Evolutionary conservation across 2,888 invertebrate species (phyloP).

Genomic region (Protonemura montana): DNA sequence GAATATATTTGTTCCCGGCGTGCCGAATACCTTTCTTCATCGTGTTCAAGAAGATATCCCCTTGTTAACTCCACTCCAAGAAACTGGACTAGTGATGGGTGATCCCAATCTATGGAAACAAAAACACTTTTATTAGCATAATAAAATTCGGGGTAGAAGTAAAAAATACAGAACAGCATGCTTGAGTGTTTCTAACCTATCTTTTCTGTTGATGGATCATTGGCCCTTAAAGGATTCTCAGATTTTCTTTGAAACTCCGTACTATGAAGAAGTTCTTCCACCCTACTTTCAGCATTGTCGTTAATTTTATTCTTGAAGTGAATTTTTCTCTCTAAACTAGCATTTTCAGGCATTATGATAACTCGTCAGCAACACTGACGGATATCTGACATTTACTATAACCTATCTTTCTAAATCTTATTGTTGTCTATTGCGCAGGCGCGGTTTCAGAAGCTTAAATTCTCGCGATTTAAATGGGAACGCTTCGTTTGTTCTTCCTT

Average conservation of each 20-base stretch:
- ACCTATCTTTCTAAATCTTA: not conserved
- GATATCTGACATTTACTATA: not conserved
- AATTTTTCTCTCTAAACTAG: conserved; percentile 58
- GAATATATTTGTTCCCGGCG: conserved; percentile 95
- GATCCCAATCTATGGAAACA: conserved; percentile 39
- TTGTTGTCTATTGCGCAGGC: no score
- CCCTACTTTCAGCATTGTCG: conserved; percentile 57
- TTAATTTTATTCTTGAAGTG: conserved; percentile 60
- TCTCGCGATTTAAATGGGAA: no score
- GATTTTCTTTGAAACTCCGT: conserved; percentile 52
- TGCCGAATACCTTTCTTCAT: conserved; percentile 93
- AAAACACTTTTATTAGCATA: not conserved
- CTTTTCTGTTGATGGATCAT: conserved; percentile 40
- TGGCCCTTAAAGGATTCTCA: conserved; percentile 49
- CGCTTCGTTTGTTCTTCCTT: no score
- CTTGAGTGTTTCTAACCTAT: conserved; percentile 43
- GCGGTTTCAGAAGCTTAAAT: no score
- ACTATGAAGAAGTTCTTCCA: conserved; percentile 57
- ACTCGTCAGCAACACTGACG: not conserved
- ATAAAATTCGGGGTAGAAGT: conserved; percentile 9
- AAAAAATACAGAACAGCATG: not conserved
- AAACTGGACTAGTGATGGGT: conserved; percentile 64
- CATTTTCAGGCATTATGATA: not conserved
- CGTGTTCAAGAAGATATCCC: conserved; percentile 93
- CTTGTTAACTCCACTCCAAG: conserved; percentile 87